Evolutionary conservation across 2,797 vertebrate genomes (phyloP).

Genomic region (Diglossa cyanea): DNA sequence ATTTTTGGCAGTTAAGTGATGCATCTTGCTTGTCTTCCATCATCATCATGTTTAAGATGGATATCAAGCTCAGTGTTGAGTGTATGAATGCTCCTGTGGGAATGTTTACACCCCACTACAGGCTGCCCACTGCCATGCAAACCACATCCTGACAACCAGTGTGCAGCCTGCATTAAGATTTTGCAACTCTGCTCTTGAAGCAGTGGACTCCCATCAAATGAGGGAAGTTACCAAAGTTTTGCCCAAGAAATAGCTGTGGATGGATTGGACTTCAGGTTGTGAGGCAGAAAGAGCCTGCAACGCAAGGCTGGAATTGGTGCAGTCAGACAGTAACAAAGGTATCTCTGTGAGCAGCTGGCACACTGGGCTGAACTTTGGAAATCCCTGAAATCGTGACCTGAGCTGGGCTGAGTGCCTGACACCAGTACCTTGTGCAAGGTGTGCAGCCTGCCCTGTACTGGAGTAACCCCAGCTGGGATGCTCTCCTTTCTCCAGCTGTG

Average conservation of each 20-base stretch:
- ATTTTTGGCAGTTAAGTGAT: neutral
- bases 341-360: fast-evolving
- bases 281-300: neutral
- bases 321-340: neutral
- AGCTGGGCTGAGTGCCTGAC: neutral
- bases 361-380: neutral
- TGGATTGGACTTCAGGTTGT: neutral
- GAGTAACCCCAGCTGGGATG: neutral
- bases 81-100: neutral
- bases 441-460: neutral
- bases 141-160: neutral
- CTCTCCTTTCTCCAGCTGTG: neutral
- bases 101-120: neutral
- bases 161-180: neutral
- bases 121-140: neutral
- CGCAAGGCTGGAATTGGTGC: neutral
- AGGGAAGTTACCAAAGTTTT: neutral
- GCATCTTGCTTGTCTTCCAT: neutral
- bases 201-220: neutral
- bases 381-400: neutral
- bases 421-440: neutral
- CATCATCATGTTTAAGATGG: neutral
- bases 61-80: neutral
- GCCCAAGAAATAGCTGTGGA: neutral
- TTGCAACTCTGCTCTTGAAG: neutral